Percentiles rank a stretch among this genome's conserved stretches.
These are phyloP conservation scores for Numida meleagris DNA, from an alignment of 2,113 vertebrate species.

Conservation along the genomic window DNA sequence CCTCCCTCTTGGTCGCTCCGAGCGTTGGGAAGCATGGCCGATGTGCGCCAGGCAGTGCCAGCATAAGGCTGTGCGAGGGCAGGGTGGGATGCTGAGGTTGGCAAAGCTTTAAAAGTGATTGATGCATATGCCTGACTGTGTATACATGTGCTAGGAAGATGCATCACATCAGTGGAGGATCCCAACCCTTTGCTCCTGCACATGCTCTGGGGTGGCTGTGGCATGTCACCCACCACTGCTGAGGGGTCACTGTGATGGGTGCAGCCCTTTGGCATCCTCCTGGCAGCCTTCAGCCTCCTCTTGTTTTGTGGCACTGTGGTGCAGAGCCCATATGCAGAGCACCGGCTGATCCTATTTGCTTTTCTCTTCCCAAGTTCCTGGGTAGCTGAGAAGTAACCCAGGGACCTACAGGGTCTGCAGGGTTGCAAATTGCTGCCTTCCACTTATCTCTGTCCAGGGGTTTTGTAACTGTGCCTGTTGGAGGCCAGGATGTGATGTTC, in stretches of 20 bases:
- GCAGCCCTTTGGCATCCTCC: background rate
- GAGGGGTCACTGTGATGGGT: background rate
- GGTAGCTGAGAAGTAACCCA: background rate
- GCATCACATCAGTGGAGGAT: background rate
- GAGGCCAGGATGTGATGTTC: background rate
- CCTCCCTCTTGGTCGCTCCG: background rate
- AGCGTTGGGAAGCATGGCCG: constrained; percentile 30
- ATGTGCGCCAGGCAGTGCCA: background rate
- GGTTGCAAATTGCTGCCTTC: background rate
- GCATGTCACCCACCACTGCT: background rate
- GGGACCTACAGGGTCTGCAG: background rate
- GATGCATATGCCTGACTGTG: background rate
- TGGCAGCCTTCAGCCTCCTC: background rate
- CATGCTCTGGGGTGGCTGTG: background rate
- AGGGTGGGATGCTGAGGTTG: background rate
- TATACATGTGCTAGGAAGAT: background rate
- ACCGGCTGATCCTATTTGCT: constrained; percentile 37
- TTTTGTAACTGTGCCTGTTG: background rate
- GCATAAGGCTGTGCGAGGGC: background rate
- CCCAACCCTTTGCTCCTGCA: background rate
- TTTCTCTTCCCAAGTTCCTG: constrained; percentile 22
- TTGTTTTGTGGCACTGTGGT: background rate
- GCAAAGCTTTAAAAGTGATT: background rate
- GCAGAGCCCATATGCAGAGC: background rate
- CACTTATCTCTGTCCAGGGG: background rate